Conservation (phyloP, 2,888 invertebrate species). For the Athalia circularis region DNA sequence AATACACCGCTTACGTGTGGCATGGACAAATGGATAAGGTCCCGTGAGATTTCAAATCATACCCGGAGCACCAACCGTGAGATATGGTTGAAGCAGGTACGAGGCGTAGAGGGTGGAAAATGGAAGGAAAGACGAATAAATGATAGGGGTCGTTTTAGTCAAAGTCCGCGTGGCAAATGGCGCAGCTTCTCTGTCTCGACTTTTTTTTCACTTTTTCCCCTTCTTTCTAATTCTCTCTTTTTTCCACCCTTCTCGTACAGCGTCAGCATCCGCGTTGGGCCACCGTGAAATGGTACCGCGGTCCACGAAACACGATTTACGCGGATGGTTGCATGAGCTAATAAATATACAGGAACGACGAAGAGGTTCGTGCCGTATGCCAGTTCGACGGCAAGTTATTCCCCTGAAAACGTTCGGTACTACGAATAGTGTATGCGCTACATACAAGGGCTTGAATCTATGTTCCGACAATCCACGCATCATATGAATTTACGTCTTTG, state of each 20-base stretch:
- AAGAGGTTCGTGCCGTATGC: conserved; percentile 3
- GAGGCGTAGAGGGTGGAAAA: neutral
- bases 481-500: no score
- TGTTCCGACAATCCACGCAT: no score
- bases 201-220: neutral
- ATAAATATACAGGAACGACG: conserved; percentile 18
- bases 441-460: no score
- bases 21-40: conserved; percentile 36
- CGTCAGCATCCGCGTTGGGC: conserved; percentile 24
- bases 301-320: conserved; percentile 30
- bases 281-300: conserved; percentile 25
- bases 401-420: no score
- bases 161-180: conserved; percentile 59
- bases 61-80: conserved; percentile 28
- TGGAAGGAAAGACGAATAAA: conserved; percentile 53
- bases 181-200: conserved; percentile 48
- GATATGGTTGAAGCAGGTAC: conserved; percentile 37
- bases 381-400: conserved; percentile 3
- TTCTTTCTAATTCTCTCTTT: neutral
- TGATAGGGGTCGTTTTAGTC: conserved; percentile 56
- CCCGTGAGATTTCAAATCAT: conserved; percentile 28
- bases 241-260: neutral
- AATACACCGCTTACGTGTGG: neutral
- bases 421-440: no score
- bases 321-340: conserved; percentile 22